phyloP scores from a whole-genome alignment of 2,888 invertebrate genomes.

The Troides oblongomaculatus region DNA sequence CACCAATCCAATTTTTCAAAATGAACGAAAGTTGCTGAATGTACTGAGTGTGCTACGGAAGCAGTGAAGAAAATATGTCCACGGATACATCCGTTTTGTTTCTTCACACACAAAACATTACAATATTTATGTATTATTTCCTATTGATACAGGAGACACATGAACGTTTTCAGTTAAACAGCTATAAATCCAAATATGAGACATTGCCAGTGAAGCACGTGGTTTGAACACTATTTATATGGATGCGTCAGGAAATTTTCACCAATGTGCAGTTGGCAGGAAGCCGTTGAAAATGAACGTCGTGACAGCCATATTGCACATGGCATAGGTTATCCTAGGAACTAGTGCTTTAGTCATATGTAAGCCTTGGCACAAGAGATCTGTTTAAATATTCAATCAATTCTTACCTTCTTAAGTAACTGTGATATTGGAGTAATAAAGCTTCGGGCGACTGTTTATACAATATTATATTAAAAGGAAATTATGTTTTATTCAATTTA shows the following conservation, averaged over 20 bases:
- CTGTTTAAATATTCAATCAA: neutral
- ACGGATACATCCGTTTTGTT: no score
- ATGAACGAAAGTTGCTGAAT: no score
- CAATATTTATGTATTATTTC: no score
- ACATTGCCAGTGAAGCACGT: constrained; percentile 11
- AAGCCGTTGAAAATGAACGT: neutral
- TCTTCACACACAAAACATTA: no score
- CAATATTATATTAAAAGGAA: no score
- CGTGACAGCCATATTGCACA: neutral
- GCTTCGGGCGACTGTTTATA: no score
- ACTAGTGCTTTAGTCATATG: neutral
- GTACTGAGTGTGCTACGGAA: no score
- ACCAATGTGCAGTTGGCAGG: constrained; percentile 23
- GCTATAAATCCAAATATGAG: constrained; percentile 7
- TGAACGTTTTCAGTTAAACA: neutral
- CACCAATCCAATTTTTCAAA: no score
- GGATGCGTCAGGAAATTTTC: constrained; percentile 23
- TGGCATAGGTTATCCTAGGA: neutral
- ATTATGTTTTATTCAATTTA: neutral
- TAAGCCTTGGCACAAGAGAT: neutral
- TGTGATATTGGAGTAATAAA: no score
- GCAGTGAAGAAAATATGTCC: no score
- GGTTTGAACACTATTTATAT: constrained; percentile 23
- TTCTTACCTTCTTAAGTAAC: no score
- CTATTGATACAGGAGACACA: no score